Evolutionary conservation across 2,113 vertebrate species (phyloP), one percentile per base, ranked within the genome.

Genomic region (Silurus asotus): DNA sequence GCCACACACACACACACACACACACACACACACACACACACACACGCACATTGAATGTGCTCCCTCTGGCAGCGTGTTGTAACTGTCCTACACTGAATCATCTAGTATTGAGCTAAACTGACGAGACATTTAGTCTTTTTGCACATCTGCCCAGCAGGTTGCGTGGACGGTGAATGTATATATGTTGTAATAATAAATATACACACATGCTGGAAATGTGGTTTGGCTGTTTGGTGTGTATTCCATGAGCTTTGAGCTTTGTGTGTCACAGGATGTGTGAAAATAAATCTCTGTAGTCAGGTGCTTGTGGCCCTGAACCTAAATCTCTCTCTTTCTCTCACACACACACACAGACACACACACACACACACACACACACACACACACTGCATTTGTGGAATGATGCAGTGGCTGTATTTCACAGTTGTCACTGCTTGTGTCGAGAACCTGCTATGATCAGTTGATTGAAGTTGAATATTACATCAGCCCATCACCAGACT

Each of bases 391-490:
- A 81, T 56, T 49, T 59, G 78, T 80, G 80, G 15, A 67, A 75
- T 8, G 76, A 59, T 76, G 51, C 69, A 59, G 59, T 75, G 82
- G 17, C 69, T 58, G 19, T 81, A 76, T 83, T 58, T 83, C 61
- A 51, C 80, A 81, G 15, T 59, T 15, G 48, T 74, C 70, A 74
- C 6, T 28, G 23, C 37, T 51, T 37, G n/a, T 2, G n/a, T 78
- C 45, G 56, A 45, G 15, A 25, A 55, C 48, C 28, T 82, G 28
- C 59, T 81, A n/a, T 56, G n/a, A 88, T 82, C 84, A 84, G 84
- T 37, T 86, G 84, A 69, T 49, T 17, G 76, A 72, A 87, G 59
- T 59, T 90, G 85, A 85, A 88, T 86, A 86, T 88, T 81, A 59
- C 70, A 85, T 80, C 77, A 61, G 82, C 6, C 5, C 56, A 28